Evolutionary conservation across 1,140 invertebrate species (phyloP), one percentile per base, ranked within the genome.

Genomic region (Euschistus heros): DNA sequence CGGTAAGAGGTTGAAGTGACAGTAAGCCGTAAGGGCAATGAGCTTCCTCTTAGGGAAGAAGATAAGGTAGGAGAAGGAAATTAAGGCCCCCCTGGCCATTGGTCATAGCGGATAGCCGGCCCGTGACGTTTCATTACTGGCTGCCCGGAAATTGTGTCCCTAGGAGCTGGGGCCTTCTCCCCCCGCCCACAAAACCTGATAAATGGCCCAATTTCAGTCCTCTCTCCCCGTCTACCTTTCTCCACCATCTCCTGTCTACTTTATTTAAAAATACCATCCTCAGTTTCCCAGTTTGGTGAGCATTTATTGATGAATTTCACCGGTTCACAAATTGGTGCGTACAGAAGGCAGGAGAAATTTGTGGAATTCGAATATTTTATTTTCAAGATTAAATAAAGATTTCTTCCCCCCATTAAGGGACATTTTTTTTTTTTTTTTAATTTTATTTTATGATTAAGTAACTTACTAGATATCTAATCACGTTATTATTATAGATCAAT

Each of bases 161-260:
- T 57, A 57, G 54, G 54, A 57, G 18, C 54, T 57, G 24, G 20
- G 18, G 18, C 24, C 54, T 2, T 22, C 54, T 22, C 54, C 54
- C n/a, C 54, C 24, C 54, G 14, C n/a, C 54, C 54, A 57, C 54
- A 57, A 57, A 57, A 57, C 54, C 54, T 57, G 54, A 57, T 57
- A 57, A 57, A 57, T 57, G 54, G 54, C 54, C 54, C 54, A 57
- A 57, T 57, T 57, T 57, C 54, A 57, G 20, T 26, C 18, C 24
- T 24, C 54, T 57, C 18, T 26, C 54, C 54, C 24, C 15, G 24
- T 22, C 24, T 26, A 20, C 18, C 24, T 24, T 24, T 26, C 24
- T 24, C 24, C 54, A 17, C 5, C 24, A 17, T 57, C 54, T 57
- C 24, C 54, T 57, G 18, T 24, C 20, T 22, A 57, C 54, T 26